phyloP scores from a whole-genome alignment of 2,888 invertebrate species.

The Apotomis betuletana region DNA sequence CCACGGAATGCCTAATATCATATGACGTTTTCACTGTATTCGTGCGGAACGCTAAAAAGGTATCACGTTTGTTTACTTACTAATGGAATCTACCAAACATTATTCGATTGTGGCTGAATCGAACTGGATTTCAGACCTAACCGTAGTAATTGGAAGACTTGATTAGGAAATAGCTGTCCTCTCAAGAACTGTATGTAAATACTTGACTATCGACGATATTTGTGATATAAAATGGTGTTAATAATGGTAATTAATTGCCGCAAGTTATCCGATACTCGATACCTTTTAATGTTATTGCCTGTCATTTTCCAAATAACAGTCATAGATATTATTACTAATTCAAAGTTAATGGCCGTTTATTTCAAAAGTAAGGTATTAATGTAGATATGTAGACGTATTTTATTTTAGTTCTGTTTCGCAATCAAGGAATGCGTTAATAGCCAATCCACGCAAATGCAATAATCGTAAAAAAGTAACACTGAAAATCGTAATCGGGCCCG shows the following conservation, averaged over 20 bases:
- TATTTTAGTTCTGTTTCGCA: neutral
- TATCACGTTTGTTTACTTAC: neutral
- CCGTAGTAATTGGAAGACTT: neutral
- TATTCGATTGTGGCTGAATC: constrained; percentile 13
- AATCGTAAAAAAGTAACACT: constrained; percentile 33
- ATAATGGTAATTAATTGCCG: neutral
- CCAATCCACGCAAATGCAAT: constrained; percentile 4
- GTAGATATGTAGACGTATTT: neutral
- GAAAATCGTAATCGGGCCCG: constrained; percentile 34
- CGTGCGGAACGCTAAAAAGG: neutral
- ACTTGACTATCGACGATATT: no score
- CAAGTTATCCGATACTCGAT: neutral
- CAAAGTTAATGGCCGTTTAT: neutral
- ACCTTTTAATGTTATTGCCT: constrained; percentile 2
- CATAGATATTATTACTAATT: neutral
- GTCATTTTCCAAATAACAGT: neutral
- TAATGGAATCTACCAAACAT: constrained; percentile 18
- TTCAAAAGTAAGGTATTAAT: neutral
- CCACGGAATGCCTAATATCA: no score
- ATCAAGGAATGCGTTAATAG: neutral
- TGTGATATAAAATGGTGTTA: neutral
- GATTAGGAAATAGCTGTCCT: no score
- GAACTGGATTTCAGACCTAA: constrained; percentile 9
- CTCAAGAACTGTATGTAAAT: no score
- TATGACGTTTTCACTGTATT: neutral